A percentile compares a stretch with the other conserved stretches of the same genome.
Conservation (phyloP, 2,113 vertebrate genomes). For the Dasyornis broadbenti region DNA sequence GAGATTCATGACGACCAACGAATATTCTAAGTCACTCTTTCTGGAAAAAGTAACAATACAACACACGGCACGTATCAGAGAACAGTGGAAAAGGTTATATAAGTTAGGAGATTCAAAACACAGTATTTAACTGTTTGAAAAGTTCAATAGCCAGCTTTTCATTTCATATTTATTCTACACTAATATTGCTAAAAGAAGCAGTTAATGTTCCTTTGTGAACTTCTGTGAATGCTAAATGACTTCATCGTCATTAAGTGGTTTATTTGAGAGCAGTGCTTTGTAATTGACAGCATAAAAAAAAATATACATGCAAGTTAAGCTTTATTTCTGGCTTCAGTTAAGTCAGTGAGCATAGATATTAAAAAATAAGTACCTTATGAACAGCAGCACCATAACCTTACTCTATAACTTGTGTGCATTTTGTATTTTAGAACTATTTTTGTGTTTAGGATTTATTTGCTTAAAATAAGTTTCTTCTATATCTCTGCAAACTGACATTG, state of each 20-base stretch:
- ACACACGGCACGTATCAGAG: not conserved
- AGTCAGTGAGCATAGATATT: not conserved
- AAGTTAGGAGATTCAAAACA: not conserved
- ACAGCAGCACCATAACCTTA: not conserved
- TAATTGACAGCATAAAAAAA: not conserved
- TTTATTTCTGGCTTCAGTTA: not conserved
- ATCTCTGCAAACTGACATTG: not conserved
- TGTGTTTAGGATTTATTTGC: not conserved
- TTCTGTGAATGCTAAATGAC: not conserved
- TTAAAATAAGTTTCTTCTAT: not conserved
- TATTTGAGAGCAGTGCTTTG: not conserved
- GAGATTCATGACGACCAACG: not conserved
- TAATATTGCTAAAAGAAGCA: not conserved
- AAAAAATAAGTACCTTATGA: not conserved
- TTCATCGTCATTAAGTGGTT: not conserved
- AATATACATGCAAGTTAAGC: accelerated
- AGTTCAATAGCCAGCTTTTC: not conserved
- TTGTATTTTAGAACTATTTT: not conserved
- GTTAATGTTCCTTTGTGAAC: not conserved
- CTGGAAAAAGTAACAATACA: not conserved
- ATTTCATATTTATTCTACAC: not conserved
- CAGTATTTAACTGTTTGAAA: not conserved
- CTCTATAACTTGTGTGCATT: not conserved
- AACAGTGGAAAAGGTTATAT: not conserved
- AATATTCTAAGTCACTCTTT: not conserved